Percentiles rank a stretch among this genome's conserved stretches.
Evolutionary conservation across 2,888 invertebrate species (phyloP).

Genomic region (Zhengitettix transpicula): DNA sequence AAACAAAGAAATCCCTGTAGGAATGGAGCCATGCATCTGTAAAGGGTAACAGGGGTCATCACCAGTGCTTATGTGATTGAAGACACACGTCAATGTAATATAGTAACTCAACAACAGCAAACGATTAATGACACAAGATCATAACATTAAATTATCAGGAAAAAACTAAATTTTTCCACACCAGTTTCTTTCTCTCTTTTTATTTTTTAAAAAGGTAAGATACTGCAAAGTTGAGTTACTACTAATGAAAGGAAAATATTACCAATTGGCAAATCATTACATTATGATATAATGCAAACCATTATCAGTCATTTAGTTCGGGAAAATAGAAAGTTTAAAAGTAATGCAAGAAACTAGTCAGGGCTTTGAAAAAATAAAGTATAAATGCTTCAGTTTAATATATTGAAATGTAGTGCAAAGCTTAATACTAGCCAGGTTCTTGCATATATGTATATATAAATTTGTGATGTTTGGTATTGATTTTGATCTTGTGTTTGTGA

Average conservation of each 20-base stretch:
- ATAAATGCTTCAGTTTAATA: no score
- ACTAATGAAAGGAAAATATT: constrained; percentile 5
- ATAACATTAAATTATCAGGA: not conserved
- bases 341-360: not conserved
- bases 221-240: not conserved
- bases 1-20: constrained; percentile 10
- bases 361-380: not conserved
- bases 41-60: constrained; percentile 7
- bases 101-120: no score
- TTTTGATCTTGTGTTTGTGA: no score
- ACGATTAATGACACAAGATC: no score
- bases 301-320: constrained; percentile 13
- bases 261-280: constrained; percentile 10
- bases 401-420: no score
- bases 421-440: no score
- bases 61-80: constrained; percentile 9
- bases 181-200: no score
- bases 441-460: no score
- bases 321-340: not conserved
- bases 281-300: constrained; percentile 14
- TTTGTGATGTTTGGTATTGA: no score
- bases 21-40: constrained; percentile 11
- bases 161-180: no score
- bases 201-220: no score
- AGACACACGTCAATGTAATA: constrained; percentile 5